A percentile compares a stretch with the other conserved stretches of the same genome.
phyloP scores from a whole-genome alignment of 2,888 invertebrate species.

The Drosophila kanekoi region DNA sequence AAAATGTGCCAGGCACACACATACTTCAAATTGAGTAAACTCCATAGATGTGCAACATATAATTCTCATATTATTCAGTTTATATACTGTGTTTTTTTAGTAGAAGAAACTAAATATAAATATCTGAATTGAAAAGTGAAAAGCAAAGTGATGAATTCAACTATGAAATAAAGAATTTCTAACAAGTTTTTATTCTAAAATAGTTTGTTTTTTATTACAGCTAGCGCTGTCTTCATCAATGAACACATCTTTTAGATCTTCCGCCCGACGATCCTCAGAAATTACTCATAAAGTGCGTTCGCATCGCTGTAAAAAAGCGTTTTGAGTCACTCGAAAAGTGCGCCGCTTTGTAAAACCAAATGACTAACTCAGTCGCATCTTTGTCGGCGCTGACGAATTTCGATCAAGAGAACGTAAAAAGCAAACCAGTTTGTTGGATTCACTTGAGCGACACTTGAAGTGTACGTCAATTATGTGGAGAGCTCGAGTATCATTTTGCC shows the following conservation, averaged over 20 bases:
- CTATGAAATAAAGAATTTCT: not conserved
- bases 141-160: too few relatives aligned
- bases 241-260: slow-evolving; percentile 22
- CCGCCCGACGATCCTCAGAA: slow-evolving; percentile 38
- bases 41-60: too few relatives aligned
- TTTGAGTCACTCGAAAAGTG: slow-evolving; percentile 44
- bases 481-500: slow-evolving; percentile 43
- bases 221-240: slow-evolving; percentile 1
- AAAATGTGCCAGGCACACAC: not conserved
- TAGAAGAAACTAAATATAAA: too few relatives aligned
- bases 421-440: slow-evolving; percentile 46
- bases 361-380: slow-evolving; percentile 59
- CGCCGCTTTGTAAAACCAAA: slow-evolving; percentile 13
- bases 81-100: too few relatives aligned
- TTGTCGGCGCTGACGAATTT: slow-evolving; percentile 52
- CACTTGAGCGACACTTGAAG: slow-evolving; percentile 56
- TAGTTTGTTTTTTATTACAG: slow-evolving; percentile 13
- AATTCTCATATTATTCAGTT: too few relatives aligned
- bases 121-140: too few relatives aligned
- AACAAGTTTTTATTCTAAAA: slow-evolving; percentile 1
- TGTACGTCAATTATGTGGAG: slow-evolving; percentile 34
- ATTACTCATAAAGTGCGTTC: slow-evolving; percentile 50
- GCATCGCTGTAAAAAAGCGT: slow-evolving; percentile 18
- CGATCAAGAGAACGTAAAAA: slow-evolving; percentile 7
- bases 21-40: not conserved